These are phyloP conservation scores for Tympanoctomys barrerae DNA, from an alignment of 2,797 vertebrate species.

Conservation along the genomic window DNA sequence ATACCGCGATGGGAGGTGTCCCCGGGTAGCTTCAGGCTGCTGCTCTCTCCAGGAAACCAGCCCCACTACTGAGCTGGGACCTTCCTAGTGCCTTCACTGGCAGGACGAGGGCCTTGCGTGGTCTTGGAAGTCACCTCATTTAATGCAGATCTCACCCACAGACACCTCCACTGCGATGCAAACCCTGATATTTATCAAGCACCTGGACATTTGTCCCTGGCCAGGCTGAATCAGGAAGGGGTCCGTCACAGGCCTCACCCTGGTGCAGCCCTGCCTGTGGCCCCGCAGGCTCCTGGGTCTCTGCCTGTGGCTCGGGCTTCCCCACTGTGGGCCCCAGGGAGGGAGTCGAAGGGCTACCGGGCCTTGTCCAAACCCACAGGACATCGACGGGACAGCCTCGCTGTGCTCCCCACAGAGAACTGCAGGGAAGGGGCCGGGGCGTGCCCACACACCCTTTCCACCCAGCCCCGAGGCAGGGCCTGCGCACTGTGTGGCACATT, in stretches of 20 bases:
- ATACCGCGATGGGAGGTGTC: background rate
- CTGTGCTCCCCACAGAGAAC: fast-evolving
- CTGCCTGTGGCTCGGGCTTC: background rate
- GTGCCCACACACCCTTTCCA: fast-evolving
- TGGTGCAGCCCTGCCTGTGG: fast-evolving
- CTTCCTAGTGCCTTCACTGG: background rate
- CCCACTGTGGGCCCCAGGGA: background rate
- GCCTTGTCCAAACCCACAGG: background rate
- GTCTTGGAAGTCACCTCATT: background rate
- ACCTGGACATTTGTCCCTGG: background rate
- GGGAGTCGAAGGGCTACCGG: background rate
- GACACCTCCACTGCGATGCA: background rate
- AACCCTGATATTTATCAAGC: background rate
- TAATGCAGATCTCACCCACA: background rate
- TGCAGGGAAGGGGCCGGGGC: fast-evolving
- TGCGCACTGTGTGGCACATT: fast-evolving
- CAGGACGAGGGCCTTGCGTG: background rate
- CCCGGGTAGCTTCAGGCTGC: background rate
- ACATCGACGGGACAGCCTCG: background rate
- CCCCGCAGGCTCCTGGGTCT: background rate
- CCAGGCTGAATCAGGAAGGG: fast-evolving
- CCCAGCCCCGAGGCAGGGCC: fast-evolving
- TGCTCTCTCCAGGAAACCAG: background rate
- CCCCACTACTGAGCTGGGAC: background rate
- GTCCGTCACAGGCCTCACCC: background rate